Percentiles rank a stretch among this genome's conserved stretches.
phyloP scores from a whole-genome alignment of 2,888 invertebrate species.

The Trissolcus japonicus region DNA sequence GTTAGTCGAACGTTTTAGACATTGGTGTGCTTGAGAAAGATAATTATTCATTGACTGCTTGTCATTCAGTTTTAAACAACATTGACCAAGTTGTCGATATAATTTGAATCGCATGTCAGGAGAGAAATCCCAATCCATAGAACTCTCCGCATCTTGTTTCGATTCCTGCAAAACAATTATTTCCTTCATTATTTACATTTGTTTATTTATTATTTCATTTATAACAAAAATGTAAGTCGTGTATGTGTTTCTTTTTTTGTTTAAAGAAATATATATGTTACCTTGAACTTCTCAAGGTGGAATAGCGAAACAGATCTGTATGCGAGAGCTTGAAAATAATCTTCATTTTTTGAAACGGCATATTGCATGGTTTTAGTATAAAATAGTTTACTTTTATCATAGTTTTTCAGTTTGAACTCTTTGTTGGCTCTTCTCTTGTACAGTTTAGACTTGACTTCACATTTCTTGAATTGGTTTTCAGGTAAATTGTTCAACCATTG shows the following conservation, averaged over 20 bases:
- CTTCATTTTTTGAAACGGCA: slow-evolving; percentile 78
- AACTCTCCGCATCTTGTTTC: slow-evolving; percentile 80
- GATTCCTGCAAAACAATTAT: slow-evolving; percentile 77
- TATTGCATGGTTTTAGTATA: slow-evolving; percentile 82
- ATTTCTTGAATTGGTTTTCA: slow-evolving; percentile 69
- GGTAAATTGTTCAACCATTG: slow-evolving; percentile 72
- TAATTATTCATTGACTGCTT: slow-evolving; percentile 72
- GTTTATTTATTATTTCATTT: too few species aligned
- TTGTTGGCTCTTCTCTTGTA: slow-evolving; percentile 79
- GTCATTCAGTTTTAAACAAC: slow-evolving; percentile 79
- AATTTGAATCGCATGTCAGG: slow-evolving; percentile 81
- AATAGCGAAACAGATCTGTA: slow-evolving; percentile 84
- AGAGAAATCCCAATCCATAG: slow-evolving; percentile 81
- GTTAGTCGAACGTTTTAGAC: slow-evolving; percentile 55
- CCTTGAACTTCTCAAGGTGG: slow-evolving; percentile 80
- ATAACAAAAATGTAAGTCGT: too few species aligned
- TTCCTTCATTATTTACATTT: background rate
- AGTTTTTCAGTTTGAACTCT: slow-evolving; percentile 78
- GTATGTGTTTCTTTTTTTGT: too few species aligned
- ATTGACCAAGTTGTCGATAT: slow-evolving; percentile 81
- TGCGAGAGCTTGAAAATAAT: slow-evolving; percentile 81
- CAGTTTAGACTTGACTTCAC: slow-evolving; percentile 67
- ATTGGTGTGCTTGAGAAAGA: slow-evolving; percentile 57
- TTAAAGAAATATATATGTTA: slow-evolving; percentile 66
- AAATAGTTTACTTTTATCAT: slow-evolving; percentile 78